These are phyloP conservation scores for Protaetia brevitarsis DNA, from an alignment of 1,140 invertebrate genomes.

Conservation along the genomic window DNA sequence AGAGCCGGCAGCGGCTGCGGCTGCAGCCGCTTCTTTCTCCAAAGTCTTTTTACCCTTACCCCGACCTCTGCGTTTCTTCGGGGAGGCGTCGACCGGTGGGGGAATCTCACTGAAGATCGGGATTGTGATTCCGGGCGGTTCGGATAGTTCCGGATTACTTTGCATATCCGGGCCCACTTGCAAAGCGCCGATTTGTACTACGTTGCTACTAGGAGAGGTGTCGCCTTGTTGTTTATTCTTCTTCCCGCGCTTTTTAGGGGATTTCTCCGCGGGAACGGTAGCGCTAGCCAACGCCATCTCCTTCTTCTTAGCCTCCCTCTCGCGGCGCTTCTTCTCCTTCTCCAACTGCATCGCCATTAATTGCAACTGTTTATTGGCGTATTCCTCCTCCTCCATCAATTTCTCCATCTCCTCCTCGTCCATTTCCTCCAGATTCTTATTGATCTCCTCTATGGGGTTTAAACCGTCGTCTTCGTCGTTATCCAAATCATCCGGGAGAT, in stretches of 20 bases:
- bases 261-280: too few species aligned
- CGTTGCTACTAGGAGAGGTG: slow-evolving; percentile 1
- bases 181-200: slow-evolving; percentile 7
- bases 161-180: slow-evolving; percentile 14
- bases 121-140: slow-evolving; percentile 40
- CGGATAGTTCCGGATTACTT: slow-evolving; percentile 34
- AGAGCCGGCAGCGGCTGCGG: slow-evolving; percentile 46
- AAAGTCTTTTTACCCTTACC: slow-evolving; percentile 57
- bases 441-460: slow-evolving; percentile 34
- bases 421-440: slow-evolving; percentile 49
- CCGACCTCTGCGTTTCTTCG: slow-evolving; percentile 53
- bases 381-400: slow-evolving; percentile 64
- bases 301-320: slow-evolving; percentile 54
- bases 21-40: slow-evolving; percentile 52
- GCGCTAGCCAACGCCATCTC: background rate
- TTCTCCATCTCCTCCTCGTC: slow-evolving; percentile 57
- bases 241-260: slow-evolving; percentile 46
- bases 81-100: slow-evolving; percentile 31
- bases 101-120: slow-evolving; percentile 39
- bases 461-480: slow-evolving; percentile 27
- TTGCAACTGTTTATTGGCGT: slow-evolving; percentile 56
- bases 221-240: too few species aligned
- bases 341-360: slow-evolving; percentile 53
- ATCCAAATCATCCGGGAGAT: background rate
- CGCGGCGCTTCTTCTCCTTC: slow-evolving; percentile 53